A percentile compares a stretch with the other conserved stretches of the same genome.
Evolutionary conservation across 2,888 invertebrate genomes (phyloP).

Genomic region (Acronicta psi): DNA sequence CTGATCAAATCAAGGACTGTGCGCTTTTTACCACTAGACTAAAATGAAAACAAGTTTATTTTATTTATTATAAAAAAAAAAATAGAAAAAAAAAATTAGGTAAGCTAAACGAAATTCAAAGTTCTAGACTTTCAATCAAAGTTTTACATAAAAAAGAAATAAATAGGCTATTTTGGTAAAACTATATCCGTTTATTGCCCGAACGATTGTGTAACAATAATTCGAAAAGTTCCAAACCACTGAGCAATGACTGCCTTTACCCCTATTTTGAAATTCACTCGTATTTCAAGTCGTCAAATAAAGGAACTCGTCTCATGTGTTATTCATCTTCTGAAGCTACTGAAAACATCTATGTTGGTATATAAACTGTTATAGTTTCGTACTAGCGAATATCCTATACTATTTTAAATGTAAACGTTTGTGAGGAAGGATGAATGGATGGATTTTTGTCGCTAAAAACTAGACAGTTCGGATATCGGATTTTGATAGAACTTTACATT

Average conservation of each 20-base stretch:
- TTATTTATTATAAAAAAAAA: no score
- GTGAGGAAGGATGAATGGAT: no score
- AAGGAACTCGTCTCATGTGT: conserved; percentile 70
- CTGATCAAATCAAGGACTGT: no score
- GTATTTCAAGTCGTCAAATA: conserved; percentile 68
- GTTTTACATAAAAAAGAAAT: conserved; percentile 7
- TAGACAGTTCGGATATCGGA: no score
- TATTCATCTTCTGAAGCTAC: conserved; percentile 68
- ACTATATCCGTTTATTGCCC: conserved; percentile 51
- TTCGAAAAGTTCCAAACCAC: conserved; percentile 48
- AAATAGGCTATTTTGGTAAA: conserved; percentile 23
- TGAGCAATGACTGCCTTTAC: conserved; percentile 50
- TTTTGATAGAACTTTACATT: no score
- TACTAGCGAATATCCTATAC: background rate
- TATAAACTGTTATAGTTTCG: conserved; percentile 35
- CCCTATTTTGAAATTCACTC: conserved; percentile 66
- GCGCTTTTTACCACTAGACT: no score
- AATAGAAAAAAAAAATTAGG: no score
- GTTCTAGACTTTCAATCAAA: conserved; percentile 24
- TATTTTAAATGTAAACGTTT: no score
- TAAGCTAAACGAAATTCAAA: no score
- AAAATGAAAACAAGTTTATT: no score
- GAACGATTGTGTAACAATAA: conserved; percentile 49
- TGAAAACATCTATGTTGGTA: conserved; percentile 50
- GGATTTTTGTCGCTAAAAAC: no score